Base-by-base conservation (phyloP, 2,113 vertebrate species). In the Carassius auratus region DNA sequence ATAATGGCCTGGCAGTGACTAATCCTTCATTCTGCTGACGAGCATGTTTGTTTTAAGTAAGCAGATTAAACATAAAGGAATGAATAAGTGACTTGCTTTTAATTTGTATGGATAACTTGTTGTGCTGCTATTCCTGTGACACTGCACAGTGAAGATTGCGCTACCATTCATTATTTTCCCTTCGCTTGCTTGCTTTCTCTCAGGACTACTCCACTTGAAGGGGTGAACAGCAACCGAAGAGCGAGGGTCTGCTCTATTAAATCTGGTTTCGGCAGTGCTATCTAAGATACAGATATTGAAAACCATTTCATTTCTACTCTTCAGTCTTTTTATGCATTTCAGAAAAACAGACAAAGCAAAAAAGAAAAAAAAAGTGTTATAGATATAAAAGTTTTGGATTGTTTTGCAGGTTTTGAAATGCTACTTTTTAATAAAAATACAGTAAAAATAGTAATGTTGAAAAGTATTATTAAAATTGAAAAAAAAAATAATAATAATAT, bases 51-150 rank as follows among this genome's bases (percentile, higher is more conserved):
- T 38, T 57, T 77, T 86, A 78, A 85, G 84, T 64, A 64, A 64
- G 64, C 10, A 85, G 73, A 66, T 85, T 84, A 84, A 62, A 85
- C 61, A 38, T 78, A 78, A 78, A 78, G 45, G 59, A 50, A 85
- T 85, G 50, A 86, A 77, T 77, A 76, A 71, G 57, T 33, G 82
- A 77, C 66, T 30, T 33, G 45, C 68, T 78, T 83, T 83, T 76
- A 78, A 77, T 86, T 50, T 66, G 42, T 83, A 66, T 55, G 73
- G 73, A 83, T 76, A 78, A 68, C 80, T 57, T 23, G 61, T 86
- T 13, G 59, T 57, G 81, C n/a, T 48, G 15, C 68, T 81, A 62
- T 73, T 33, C 68, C 13, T 48, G 78, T 19, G 52, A 45, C 57
- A 8, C 42, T 50, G 48, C 36, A 42, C 36, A 50, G 81, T 77